Base-by-base conservation (phyloP, 2,888 invertebrate genomes). In the Clanis bilineata region DNA sequence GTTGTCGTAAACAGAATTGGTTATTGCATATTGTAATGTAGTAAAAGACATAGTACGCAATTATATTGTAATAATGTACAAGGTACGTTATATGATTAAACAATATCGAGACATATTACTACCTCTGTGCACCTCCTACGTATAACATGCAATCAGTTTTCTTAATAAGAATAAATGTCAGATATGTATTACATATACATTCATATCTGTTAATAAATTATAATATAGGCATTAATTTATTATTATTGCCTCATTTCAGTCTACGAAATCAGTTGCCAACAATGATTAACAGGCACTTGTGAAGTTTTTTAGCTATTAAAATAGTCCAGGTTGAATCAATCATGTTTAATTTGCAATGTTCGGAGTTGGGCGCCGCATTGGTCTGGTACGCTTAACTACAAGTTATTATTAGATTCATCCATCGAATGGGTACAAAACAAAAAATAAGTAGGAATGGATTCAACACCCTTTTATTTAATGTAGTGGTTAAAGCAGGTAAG, bases 401-500 rank as follows among this genome's bases (percentile, higher is more conserved):
- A 18, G 54, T 58, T 23, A 58, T 51, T 58, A 51, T 51, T 51
- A 10, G 22, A 15, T 44, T 44, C n/a, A 44, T 45, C 43, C 43
- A 51, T 55, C 39, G 28, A 41, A 15, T 43, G 28, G 41, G 28
- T 57, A 68, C 59, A 66, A 64, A 67, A 64, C 59, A 64, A 70
- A 75, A 66, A 68, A 58, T 65, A 64, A 67, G 63, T 65, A 65
- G 66, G 64, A 63, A 66, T 69, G 63, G 70, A 71, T 70, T 72
- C 67, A 72, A 71, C 72, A 73, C 72, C 74, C 74, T 73, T 70
- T 66, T 66, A 66, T 72, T 68, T 64, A 65, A 65, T 68, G 65
- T 65, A 62, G 64, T 64, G 58, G 67, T 62, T 68, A 70, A 68
- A 66, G 74, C 78, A 80, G 80, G 79, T 77, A 77, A 68, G 71